Base-by-base conservation (phyloP, 92 coral and sea anemone genomes). In the Plumapathes pennacea region DNA sequence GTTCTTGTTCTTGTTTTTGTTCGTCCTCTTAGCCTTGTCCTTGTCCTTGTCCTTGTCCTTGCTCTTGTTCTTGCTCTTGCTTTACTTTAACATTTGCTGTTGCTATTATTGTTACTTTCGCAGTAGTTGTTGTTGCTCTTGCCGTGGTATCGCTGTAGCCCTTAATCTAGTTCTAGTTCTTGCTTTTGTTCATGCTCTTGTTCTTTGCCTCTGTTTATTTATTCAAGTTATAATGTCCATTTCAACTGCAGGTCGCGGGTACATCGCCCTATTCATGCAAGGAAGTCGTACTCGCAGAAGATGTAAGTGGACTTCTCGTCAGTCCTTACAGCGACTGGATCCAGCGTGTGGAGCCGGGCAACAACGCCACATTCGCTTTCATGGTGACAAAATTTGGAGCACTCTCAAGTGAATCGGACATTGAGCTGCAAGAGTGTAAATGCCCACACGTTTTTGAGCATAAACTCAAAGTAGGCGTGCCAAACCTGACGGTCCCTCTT, bases 361-460 rank as follows among this genome's bases (percentile, higher is more conserved):
- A 87, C 9, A 18, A 2, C 4, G 77, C 61, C 4, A 10, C 32
- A 6, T 60, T 77, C 40, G 34, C 50, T n/a, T 56, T 83, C 25
- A 54, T 87, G 51, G 89, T 74, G 12, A 87, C 89, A 18, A 53
- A 29, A 10, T 87, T 87, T 63, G 96, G 96, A 5, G 58, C 46
- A 20, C n/a, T n/a, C n/a, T n/a, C n/a, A n/a, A n/a, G n/a, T n/a
- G 21, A 57, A n/a, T 62, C 24, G 4, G 31, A 19, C 13, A 67
- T 68, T 5, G 31, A 43, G 2, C 10, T 87, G n/a, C 54, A 44
- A 9, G 24, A 51, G 22, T 59, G 63, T 8, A 40, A 44, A 29
- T 72, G 54, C 31, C 19, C 20, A 10, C n/a, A 14, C n/a, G 36
- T 62, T 8, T 60, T 54, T 56, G 17, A n/a, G 2, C 39, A 0